These are phyloP conservation scores for Hydrochoerus hydrochaeris DNA, from an alignment of 2,113 vertebrate genomes.

Conservation along the genomic window DNA sequence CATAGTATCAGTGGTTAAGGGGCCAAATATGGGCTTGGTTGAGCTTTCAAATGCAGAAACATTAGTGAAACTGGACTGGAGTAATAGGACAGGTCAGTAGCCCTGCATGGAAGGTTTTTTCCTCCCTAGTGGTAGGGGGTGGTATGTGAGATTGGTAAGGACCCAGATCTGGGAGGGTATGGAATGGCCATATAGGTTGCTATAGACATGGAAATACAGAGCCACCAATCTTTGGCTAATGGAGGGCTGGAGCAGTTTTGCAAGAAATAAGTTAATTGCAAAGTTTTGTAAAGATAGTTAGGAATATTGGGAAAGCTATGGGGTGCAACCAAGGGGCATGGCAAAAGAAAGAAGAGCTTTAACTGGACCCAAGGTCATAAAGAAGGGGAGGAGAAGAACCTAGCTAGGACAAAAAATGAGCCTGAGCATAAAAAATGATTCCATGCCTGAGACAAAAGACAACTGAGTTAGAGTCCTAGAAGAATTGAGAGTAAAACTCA, in stretches of 20 bases:
- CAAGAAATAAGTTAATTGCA: not conserved
- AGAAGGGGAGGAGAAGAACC: not conserved
- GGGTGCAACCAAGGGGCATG: too few relatives aligned
- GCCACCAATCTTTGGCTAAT: not conserved
- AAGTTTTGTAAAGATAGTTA: not conserved
- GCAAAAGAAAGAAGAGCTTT: not conserved
- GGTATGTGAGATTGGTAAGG: not conserved
- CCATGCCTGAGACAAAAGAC: not conserved
- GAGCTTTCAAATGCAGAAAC: not conserved
- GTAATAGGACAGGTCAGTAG: not conserved
- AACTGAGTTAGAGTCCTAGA: not conserved
- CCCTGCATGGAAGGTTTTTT: not conserved
- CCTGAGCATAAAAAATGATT: not conserved
- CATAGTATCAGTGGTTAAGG: not conserved
- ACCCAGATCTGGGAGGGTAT: not conserved
- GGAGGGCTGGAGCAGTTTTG: not conserved
- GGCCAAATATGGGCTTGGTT: not conserved
- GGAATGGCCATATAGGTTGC: not conserved
- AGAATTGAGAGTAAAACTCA: not conserved
- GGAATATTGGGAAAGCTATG: not conserved
- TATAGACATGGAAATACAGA: not conserved
- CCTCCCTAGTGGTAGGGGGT: not conserved
- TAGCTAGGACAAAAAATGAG: not conserved
- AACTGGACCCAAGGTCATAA: not conserved
- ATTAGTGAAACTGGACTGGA: too few relatives aligned